Base-by-base conservation (phyloP, 2,797 vertebrate genomes). In the Buphagus erythrorhynchus region DNA sequence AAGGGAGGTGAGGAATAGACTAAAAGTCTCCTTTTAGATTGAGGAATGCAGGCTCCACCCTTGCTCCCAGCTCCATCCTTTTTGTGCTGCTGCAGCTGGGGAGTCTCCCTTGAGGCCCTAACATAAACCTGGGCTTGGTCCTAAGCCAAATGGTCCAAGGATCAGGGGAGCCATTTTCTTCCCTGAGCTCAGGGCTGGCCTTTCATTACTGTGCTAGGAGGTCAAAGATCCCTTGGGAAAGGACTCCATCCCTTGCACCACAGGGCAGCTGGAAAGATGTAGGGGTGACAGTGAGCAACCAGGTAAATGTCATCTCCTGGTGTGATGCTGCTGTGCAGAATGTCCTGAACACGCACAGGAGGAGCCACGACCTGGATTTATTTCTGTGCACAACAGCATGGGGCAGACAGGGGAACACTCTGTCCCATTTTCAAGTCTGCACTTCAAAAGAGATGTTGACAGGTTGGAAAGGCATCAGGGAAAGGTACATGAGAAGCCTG, bases 1-100 rank as follows among this genome's bases (percentile, higher is more conserved):
- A 96, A 91, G 75, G 90, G 83, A 95, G 95, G 65, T 2, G 24
- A 95, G 92, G 90, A 97, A 95, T 90, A 96, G 95, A 96, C 95
- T 94, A 95, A 87, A 96, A 93, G 95, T 96, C 96, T 96, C 94
- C 95, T 92, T 96, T 97, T 80, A 96, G 92, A 72, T 51, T 94
- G 95, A 94, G 95, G 95, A 96, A 96, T 96, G 96, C 86, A 95
- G 84, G 68, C 95, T 95, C 96, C 96, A 95, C 96, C 96, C 96
- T 97, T 88, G 96, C 96, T 97, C 73, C 92, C 79, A 97, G 96
- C 96, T 90, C 93, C 93, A 94, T 96, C 88, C 62, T 97, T 97
- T 92, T 89, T 87, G 86, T 96, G 93, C 78, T 94, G 78, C 78
- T 96, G 91, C 93, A 96, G 96, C 93, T 97, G 95, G 93, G 87